phyloP scores from a whole-genome alignment of 2,113 vertebrate genomes.

The Pogona vitticeps region DNA sequence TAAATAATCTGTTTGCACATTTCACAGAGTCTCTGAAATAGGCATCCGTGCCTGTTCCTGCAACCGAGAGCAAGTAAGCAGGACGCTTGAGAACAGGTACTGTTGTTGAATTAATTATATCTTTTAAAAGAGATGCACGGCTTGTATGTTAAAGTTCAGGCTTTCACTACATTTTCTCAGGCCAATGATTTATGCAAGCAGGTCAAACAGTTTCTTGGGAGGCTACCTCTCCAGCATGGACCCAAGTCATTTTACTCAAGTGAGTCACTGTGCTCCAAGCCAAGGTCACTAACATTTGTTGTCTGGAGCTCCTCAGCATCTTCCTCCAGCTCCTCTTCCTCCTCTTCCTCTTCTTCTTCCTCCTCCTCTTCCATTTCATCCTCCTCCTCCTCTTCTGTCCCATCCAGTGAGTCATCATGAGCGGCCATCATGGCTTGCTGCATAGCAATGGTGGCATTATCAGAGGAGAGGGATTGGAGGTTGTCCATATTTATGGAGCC shows the following conservation, averaged over 20 bases:
- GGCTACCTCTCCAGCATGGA: background rate
- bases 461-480: conserved; percentile 93
- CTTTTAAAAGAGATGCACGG: conserved; percentile 25
- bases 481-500: conserved; percentile 91
- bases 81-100: conserved; percentile 4
- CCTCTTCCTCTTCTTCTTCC: conserved; percentile 73
- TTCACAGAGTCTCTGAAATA: conserved; percentile 21
- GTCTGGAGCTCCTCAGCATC: conserved; percentile 77
- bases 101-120: background rate
- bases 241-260: conserved; percentile 82
- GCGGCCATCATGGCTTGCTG: conserved; percentile 96
- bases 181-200: conserved; percentile 50
- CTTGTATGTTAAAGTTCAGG: conserved; percentile 40
- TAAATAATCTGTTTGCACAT: conserved; percentile 30
- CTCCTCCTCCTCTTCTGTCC: conserved; percentile 89
- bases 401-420: conserved; percentile 92
- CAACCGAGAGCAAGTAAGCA: conserved; percentile 15
- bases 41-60: conserved; percentile 28
- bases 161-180: conserved; percentile 42
- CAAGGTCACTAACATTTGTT: conserved; percentile 81
- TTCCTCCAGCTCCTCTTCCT: conserved; percentile 80
- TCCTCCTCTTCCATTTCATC: conserved; percentile 85
- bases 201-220: background rate
- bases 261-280: conserved; percentile 93
- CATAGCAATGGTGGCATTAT: conserved; percentile 95